Percentiles rank a stretch among this genome's conserved stretches.
Conservation (phyloP, 2,888 invertebrate species). For the Drosophila pegasa region DNA sequence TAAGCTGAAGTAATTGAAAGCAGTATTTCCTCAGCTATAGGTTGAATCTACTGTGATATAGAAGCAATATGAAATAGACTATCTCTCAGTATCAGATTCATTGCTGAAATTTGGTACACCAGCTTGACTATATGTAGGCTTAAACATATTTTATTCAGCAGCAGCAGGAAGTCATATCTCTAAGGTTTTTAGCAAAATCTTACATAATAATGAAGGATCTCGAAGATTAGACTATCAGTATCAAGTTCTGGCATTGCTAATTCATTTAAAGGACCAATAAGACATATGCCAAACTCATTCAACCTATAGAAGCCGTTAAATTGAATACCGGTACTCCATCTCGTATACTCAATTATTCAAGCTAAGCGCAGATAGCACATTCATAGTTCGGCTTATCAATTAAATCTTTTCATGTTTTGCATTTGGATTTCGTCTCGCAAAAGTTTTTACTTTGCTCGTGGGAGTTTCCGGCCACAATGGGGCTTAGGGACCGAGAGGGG, state of each 20-base stretch:
- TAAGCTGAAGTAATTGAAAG: too few relatives aligned
- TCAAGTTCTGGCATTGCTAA: too few relatives aligned
- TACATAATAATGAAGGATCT: too few relatives aligned
- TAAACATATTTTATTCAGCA: neutral
- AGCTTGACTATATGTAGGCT: too few relatives aligned
- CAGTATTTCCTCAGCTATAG: too few relatives aligned
- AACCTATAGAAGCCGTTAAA: too few relatives aligned
- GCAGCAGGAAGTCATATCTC: neutral
- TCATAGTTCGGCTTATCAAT: slow-evolving; percentile 1
- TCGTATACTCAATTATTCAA: slow-evolving; percentile 1
- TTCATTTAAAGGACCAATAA: too few relatives aligned
- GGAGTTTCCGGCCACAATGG: slow-evolving; percentile 51
- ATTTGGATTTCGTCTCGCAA: slow-evolving; percentile 48
- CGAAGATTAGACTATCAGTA: neutral
- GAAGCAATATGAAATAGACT: neutral
- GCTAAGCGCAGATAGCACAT: slow-evolving; percentile 4
- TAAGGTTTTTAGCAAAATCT: neutral
- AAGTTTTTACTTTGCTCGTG: slow-evolving; percentile 75
- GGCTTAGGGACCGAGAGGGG: slow-evolving; percentile 7
- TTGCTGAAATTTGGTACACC: neutral
- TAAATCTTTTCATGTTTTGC: slow-evolving; percentile 29
- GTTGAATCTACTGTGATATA: too few relatives aligned
- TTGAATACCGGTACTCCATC: neutral
- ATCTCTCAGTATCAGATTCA: too few relatives aligned
- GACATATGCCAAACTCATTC: neutral